Percentiles rank a stretch among this genome's conserved stretches.
Conservation (phyloP, 2,797 vertebrate genomes). For the Halcyon badia region DNA sequence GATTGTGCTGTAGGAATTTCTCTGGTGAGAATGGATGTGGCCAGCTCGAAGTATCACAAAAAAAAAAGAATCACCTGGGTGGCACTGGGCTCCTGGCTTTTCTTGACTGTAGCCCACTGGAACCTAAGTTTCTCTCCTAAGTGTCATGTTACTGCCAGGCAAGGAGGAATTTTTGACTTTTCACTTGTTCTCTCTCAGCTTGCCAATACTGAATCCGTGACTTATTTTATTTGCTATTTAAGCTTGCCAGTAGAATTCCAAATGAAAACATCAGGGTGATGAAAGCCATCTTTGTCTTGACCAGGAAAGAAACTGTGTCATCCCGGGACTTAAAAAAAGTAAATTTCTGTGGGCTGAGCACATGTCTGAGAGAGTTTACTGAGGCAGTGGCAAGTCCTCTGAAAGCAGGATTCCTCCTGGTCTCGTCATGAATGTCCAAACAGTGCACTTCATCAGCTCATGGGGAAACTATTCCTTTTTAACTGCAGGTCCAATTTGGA, state of each 20-base stretch:
- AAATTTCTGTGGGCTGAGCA: slow-evolving; percentile 34
- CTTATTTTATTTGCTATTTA: slow-evolving; percentile 23
- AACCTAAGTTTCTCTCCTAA: background rate
- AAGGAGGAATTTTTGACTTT: background rate
- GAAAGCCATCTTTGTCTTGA: slow-evolving; percentile 17
- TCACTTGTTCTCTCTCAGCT: background rate
- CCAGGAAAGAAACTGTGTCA: background rate
- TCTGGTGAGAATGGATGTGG: background rate
- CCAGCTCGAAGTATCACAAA: background rate
- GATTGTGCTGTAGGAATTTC: background rate
- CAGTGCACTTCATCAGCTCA: background rate
- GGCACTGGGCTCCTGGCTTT: background rate
- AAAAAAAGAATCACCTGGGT: background rate
- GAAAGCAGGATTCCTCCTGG: background rate
- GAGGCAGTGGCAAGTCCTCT: background rate
- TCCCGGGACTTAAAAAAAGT: background rate
- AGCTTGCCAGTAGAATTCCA: background rate
- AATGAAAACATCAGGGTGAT: background rate
- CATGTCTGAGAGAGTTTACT: slow-evolving; percentile 21
- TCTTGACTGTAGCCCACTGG: fast-evolving
- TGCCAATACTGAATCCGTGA: background rate
- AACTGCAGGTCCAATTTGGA: background rate
- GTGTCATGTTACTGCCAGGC: background rate
- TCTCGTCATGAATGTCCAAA: background rate
- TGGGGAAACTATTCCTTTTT: background rate